These are phyloP conservation scores for Oxygymnocypris stewartii DNA, from an alignment of 2,113 vertebrate genomes.

Conservation along the genomic window DNA sequence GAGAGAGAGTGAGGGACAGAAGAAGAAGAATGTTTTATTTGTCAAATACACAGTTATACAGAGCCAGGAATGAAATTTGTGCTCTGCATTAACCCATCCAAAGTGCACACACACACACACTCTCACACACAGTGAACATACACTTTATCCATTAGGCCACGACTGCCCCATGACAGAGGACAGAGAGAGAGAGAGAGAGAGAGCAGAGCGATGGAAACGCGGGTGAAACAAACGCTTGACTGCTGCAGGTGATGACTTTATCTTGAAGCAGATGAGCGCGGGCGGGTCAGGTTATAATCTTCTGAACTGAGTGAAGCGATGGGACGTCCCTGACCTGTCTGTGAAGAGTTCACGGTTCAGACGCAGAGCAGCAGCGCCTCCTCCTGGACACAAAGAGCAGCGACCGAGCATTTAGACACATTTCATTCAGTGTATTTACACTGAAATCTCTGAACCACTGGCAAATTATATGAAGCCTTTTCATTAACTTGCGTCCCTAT, in stretches of 20 bases:
- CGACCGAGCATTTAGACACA: background rate
- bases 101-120: too few relatives aligned
- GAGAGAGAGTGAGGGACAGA: too few relatives aligned
- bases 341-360: background rate
- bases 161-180: too few relatives aligned
- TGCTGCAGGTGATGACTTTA: background rate
- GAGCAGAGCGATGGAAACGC: background rate
- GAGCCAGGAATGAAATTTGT: too few relatives aligned
- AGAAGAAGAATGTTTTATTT: too few relatives aligned
- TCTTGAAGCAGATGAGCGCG: background rate
- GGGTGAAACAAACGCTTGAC: background rate
- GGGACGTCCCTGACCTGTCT: background rate
- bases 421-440: background rate
- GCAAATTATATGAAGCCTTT: background rate
- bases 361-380: background rate
- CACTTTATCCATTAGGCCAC: too few relatives aligned
- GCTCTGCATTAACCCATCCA: too few relatives aligned
- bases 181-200: background rate
- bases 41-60: too few relatives aligned
- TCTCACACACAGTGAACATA: too few relatives aligned
- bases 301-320: background rate
- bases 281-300: background rate
- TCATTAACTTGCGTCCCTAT: background rate
- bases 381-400: constrained; percentile 1
- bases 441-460: background rate